Conservation (phyloP, 1,140 invertebrate species). For the Achatina immaculata region DNA sequence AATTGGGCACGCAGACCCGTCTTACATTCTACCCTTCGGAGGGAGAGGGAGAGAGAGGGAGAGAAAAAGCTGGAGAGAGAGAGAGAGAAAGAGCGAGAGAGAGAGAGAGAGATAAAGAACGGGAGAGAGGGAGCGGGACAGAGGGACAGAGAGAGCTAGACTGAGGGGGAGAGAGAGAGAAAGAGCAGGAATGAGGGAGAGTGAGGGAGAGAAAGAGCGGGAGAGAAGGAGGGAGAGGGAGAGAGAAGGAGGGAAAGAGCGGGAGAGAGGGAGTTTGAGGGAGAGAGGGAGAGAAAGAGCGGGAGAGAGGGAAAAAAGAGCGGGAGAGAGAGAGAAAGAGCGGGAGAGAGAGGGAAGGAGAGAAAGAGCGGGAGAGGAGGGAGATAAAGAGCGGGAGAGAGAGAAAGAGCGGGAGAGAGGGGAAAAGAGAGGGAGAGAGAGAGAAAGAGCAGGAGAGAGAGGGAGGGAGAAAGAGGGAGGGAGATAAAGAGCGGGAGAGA, state of each 20-base stretch:
- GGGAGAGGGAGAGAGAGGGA: too few relatives aligned
- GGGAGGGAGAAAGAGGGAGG: too few relatives aligned
- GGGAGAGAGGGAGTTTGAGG: neutral
- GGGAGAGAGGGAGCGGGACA: too few relatives aligned
- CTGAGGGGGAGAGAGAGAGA: neutral
- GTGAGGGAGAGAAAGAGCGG: neutral
- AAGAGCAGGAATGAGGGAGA: neutral
- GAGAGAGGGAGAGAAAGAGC: neutral
- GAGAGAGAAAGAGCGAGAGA: too few relatives aligned
- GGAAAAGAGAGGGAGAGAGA: neutral
- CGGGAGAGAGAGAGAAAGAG: neutral
- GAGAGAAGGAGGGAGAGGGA: neutral
- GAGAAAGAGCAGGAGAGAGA: too few relatives aligned
- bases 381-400: neutral
- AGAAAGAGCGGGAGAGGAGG: neutral
- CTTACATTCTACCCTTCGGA: too few relatives aligned
- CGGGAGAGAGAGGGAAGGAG: neutral
- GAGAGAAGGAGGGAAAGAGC: neutral
- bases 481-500: too few relatives aligned
- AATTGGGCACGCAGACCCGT: too few relatives aligned
- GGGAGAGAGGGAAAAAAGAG: slow-evolving; percentile 4
- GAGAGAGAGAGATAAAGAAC: too few relatives aligned
- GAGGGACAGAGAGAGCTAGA: slow-evolving; percentile 19
- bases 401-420: slow-evolving; percentile 19
- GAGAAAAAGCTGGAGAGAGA: too few relatives aligned